A percentile compares a stretch with the other conserved stretches of the same genome.
Evolutionary conservation across 2,797 vertebrate genomes (phyloP).

Genomic region (Picus viridis): DNA sequence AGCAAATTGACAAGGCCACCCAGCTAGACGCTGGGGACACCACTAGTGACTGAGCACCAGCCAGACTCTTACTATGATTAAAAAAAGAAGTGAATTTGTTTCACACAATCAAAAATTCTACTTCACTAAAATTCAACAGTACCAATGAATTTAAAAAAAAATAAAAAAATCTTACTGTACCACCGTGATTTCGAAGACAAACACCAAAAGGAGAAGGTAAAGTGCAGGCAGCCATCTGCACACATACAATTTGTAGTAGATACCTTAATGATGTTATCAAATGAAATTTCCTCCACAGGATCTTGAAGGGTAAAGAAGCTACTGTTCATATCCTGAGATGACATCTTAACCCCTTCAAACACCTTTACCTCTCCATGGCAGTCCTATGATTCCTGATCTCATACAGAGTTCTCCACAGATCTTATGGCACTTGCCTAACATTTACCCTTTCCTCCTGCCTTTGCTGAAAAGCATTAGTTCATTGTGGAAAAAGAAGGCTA

Average conservation of each 20-base stretch:
- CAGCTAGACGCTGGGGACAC: too few species aligned
- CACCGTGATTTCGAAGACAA: background rate
- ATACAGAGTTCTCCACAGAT: background rate
- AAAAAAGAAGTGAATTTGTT: background rate
- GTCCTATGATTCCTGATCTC: background rate
- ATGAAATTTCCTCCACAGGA: background rate
- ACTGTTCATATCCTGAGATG: background rate
- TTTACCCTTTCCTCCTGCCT: background rate
- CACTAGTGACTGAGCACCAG: too few species aligned
- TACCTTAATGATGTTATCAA: background rate
- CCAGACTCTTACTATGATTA: background rate
- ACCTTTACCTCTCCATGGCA: background rate
- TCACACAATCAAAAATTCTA: background rate
- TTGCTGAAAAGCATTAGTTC: background rate
- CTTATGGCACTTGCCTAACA: background rate
- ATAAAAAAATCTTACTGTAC: background rate
- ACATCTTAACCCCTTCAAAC: background rate
- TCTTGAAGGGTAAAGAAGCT: background rate
- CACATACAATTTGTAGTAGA: fast-evolving
- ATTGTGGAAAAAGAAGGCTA: background rate
- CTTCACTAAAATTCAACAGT: background rate
- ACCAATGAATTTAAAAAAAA: background rate
- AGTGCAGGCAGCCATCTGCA: background rate
- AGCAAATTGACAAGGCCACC: too few species aligned
- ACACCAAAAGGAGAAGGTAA: background rate